Base-by-base conservation (phyloP, 2,888 invertebrate species). In the Bibio marci region DNA sequence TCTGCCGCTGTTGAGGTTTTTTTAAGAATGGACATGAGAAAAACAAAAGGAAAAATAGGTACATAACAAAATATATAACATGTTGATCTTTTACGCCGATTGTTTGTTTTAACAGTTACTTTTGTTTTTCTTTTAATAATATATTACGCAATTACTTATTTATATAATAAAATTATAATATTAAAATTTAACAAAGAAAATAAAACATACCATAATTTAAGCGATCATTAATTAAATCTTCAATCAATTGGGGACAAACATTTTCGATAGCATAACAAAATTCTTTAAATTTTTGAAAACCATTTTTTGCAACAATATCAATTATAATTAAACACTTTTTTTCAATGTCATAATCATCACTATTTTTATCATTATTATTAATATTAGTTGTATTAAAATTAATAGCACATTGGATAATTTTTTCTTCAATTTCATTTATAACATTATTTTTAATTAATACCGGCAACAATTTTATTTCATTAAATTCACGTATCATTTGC, bases 371-470 rank as follows among this genome's bases (percentile, higher is more conserved):
- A 56, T 64, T 57, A 22, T 40, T 36, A 14, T 30, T 13, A 31
- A 15, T 17, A 17, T 27, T 26, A 28, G 13, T 10, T 30, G 34
- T 35, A n/a, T 13, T 19, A 19, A 26, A 19, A 12, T 31, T 18
- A 12, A 35, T 35, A 18, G n/a, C 19, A 36, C 12, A 27, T 12
- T 32, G 33, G 41, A 30, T 32, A 15, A 18, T 33, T 28, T 25
- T 19, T n/a, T n/a, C n/a, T 22, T 22, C 22, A 22, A 22, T 66
- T 46, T 72, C 62, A 50, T 64, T 71, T 44, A 76, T 66, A 46
- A 76, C 65, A 37, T 73, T 71, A 52, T 73, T 75, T 54, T 75
- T 75, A 40, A 74, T 72, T 42, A 76, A 63, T 45, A 71, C 68
- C 44, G 71, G 69, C 47, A 76, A 53, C 38, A 76, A 60, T 56